Conservation (phyloP, 23 tunicate species). For the Diplosoma virens region DNA sequence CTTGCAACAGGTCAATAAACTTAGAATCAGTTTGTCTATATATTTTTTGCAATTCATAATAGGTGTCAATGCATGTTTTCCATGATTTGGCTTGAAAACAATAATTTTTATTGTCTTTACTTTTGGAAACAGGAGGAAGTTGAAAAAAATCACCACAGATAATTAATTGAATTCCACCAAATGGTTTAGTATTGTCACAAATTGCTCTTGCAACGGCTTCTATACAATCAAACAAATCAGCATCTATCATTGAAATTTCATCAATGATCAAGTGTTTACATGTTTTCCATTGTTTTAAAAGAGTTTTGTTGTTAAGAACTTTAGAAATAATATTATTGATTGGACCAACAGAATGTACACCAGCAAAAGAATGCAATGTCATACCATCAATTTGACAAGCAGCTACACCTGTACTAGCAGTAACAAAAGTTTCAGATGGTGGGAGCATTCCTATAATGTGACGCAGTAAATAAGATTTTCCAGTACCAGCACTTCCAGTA, state of each 20-base stretch:
- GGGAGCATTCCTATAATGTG: slow-evolving; percentile 78
- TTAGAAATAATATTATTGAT: slow-evolving; percentile 16
- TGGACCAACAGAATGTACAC: slow-evolving; percentile 64
- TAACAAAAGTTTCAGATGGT: slow-evolving; percentile 74
- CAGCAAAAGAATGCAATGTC: slow-evolving; percentile 96
- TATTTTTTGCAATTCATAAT: slow-evolving; percentile 61
- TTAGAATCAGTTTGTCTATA: slow-evolving; percentile 74
- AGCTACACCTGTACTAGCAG: slow-evolving; percentile 97
- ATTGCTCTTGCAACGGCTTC: slow-evolving; percentile 79
- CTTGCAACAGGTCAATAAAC: slow-evolving; percentile 62
- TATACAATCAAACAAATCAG: slow-evolving; percentile 83
- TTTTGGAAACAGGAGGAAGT: slow-evolving; percentile 93
- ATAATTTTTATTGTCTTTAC: slow-evolving; percentile 52
- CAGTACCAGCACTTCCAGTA: slow-evolving; percentile 99
- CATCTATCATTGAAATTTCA: slow-evolving; percentile 96
- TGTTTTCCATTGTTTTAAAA: slow-evolving; percentile 81
- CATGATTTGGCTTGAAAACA: slow-evolving; percentile 79
- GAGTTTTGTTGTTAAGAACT: slow-evolving; percentile 15
- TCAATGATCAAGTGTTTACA: slow-evolving; percentile 84
- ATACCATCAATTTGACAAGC: slow-evolving; percentile 96
- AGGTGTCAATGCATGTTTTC: slow-evolving; percentile 40
- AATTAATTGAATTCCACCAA: slow-evolving; percentile 97
- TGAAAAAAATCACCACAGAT: slow-evolving; percentile 97
- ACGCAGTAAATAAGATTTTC: slow-evolving; percentile 79
- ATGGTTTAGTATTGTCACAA: slow-evolving; percentile 48